A percentile compares a stretch with the other conserved stretches of the same genome.
Evolutionary conservation across 2,888 invertebrate species (phyloP).

Genomic region (Cantharis nigra): DNA sequence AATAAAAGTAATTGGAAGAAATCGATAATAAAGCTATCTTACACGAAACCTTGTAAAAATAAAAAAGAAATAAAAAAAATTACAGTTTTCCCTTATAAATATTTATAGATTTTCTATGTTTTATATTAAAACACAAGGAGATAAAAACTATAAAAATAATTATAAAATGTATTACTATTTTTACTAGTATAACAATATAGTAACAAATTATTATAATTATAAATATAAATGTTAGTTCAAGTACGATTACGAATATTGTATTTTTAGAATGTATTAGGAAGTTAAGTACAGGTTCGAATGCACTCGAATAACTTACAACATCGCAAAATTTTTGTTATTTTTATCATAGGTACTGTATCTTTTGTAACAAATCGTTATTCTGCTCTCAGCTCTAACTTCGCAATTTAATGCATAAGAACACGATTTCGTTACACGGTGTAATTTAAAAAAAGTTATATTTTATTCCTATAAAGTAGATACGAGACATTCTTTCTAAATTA

Average conservation of each 20-base stretch:
- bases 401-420: neutral
- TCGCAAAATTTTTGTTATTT: neutral
- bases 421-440: neutral
- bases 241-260: neutral
- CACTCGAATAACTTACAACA: neutral
- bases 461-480: neutral
- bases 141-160: too few species aligned
- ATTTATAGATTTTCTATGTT: too few species aligned
- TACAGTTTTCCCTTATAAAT: too few species aligned
- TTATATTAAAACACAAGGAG: too few species aligned
- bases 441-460: neutral
- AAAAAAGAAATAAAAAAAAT: too few species aligned
- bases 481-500: neutral
- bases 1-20: too few species aligned
- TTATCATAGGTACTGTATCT: neutral
- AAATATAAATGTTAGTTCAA: neutral
- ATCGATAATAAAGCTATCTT: too few species aligned
- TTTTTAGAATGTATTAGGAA: neutral
- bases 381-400: neutral
- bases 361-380: neutral
- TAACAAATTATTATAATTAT: neutral
- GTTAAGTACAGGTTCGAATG: neutral
- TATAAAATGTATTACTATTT: too few species aligned
- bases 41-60: too few species aligned
- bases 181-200: neutral